A percentile compares a stretch with the other conserved stretches of the same genome.
phyloP scores from a whole-genome alignment of 2,888 invertebrate genomes.

The Epirrhoe alternata region DNA sequence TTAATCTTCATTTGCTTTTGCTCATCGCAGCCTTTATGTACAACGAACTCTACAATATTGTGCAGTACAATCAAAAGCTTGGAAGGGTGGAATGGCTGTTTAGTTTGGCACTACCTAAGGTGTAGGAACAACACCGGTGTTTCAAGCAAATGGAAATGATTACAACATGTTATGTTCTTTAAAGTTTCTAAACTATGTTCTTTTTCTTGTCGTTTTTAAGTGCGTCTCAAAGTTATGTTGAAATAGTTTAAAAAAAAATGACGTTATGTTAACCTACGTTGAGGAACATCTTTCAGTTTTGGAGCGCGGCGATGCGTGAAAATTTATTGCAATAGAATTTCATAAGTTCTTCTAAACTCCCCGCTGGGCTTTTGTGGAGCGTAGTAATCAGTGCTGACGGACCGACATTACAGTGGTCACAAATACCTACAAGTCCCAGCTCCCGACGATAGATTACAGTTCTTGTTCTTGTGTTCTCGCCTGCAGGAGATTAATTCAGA shows the following conservation, averaged over 20 bases:
- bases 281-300: no score
- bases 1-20: not conserved
- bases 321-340: no score
- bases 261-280: no score
- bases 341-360: not conserved
- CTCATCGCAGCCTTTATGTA: not conserved
- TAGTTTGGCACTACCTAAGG: not conserved
- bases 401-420: constrained; percentile 36
- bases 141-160: no score
- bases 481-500: constrained; percentile 55
- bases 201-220: no score
- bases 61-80: not conserved
- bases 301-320: no score
- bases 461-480: constrained; percentile 55
- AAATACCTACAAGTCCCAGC: constrained; percentile 43
- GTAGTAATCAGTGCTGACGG: not conserved
- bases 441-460: constrained; percentile 53
- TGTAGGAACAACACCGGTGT: no score
- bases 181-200: no score
- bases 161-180: no score
- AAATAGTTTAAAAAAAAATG: no score
- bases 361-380: not conserved
- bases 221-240: no score
- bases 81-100: not conserved
- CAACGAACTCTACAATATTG: not conserved